phyloP scores from a whole-genome alignment of 92 coral and sea anemone genomes.

The Ricordea florida region DNA sequence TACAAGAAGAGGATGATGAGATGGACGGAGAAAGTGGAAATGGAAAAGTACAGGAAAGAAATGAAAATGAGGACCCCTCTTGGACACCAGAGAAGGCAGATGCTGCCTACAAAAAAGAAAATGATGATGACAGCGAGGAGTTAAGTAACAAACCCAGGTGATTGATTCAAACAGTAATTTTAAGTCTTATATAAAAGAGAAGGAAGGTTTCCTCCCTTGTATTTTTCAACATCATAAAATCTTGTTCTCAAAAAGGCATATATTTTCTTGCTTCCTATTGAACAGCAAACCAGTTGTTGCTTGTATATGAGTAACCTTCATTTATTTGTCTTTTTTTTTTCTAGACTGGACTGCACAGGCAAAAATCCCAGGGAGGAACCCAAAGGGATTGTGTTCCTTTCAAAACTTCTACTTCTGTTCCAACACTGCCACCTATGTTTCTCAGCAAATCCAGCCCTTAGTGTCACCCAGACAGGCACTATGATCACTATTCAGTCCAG shows the following conservation, averaged over 20 bases:
- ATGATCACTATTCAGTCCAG: constrained; percentile 43
- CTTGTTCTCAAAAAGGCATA: not conserved
- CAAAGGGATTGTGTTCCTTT: constrained; percentile 61
- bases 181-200: too few species aligned
- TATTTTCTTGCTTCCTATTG: too few species aligned
- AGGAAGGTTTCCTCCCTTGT: too few species aligned
- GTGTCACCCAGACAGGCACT: constrained; percentile 59
- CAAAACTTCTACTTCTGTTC: constrained; percentile 49
- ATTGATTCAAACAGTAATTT: too few species aligned
- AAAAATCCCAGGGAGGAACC: constrained; percentile 44
- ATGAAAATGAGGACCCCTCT: constrained; percentile 25
- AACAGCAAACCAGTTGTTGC: not conserved
- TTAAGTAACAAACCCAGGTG: constrained; percentile 28
- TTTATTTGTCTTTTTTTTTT: not conserved
- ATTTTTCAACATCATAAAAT: not conserved
- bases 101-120: not conserved
- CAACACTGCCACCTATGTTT: constrained; percentile 58
- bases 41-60: constrained; percentile 8
- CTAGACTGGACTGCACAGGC: constrained; percentile 32
- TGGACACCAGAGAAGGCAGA: constrained; percentile 34
- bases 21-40: constrained; percentile 4
- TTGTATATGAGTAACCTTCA: not conserved
- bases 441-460: constrained; percentile 36
- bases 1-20: constrained; percentile 7
- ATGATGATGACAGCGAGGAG: constrained; percentile 28